Conservation (phyloP, 2,113 vertebrate genomes). For the Anser brachyrhynchus region DNA sequence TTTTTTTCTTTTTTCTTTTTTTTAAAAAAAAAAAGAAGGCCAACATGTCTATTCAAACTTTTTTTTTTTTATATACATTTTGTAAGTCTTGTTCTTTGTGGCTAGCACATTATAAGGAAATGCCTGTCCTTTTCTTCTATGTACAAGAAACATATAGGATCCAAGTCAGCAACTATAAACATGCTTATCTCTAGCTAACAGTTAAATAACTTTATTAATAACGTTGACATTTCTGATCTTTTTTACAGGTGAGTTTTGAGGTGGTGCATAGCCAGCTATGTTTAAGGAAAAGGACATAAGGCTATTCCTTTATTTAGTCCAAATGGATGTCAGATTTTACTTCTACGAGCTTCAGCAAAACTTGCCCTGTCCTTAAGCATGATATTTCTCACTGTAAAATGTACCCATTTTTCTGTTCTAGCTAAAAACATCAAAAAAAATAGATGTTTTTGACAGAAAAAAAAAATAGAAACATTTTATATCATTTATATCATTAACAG, state of each 20-base stretch:
- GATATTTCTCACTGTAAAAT: background rate
- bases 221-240: background rate
- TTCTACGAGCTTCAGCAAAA: background rate
- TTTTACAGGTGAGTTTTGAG: background rate
- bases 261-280: background rate
- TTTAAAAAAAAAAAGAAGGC: background rate
- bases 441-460: background rate
- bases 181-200: background rate
- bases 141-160: background rate
- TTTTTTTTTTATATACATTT: background rate
- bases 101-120: background rate
- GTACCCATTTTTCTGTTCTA: background rate
- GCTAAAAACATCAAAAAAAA: background rate
- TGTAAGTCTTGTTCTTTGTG: background rate
- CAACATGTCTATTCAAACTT: background rate
- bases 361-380: background rate
- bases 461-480: background rate
- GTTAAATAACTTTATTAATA: background rate
- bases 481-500: background rate
- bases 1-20: too few relatives aligned
- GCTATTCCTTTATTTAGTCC: background rate
- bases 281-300: background rate
- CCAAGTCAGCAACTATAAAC: background rate
- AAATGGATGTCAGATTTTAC: background rate
- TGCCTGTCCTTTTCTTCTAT: background rate